Conservation (phyloP, 1,140 invertebrate species). For the Brachionus sp. region DNA sequence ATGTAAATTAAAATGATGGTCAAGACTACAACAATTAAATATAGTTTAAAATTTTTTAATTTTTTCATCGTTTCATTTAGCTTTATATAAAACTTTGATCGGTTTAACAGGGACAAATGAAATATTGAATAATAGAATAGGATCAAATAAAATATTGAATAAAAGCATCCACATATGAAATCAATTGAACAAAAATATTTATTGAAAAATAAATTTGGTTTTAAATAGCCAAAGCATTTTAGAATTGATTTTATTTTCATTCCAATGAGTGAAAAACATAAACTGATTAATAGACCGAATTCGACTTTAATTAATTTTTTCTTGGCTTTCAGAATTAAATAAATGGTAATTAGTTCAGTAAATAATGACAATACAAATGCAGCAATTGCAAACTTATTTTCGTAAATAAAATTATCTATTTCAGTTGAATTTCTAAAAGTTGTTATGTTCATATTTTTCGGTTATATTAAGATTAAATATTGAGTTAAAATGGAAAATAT, state of each 20-base stretch:
- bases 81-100: background rate
- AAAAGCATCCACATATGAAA: background rate
- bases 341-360: background rate
- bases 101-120: background rate
- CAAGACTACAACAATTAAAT: background rate
- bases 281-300: background rate
- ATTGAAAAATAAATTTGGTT: background rate
- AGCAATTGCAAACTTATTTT: background rate
- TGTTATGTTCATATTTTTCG: too few species aligned
- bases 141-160: background rate
- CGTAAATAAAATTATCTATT: background rate
- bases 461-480: too few species aligned
- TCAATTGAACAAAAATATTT: background rate
- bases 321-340: background rate
- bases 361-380: background rate
- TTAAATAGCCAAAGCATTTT: background rate
- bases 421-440: background rate
- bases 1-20: background rate
- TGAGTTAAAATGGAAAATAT: too few species aligned
- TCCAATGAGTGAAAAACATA: background rate
- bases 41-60: background rate
- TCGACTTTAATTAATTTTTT: background rate
- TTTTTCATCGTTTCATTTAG: background rate
- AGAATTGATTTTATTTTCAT: background rate
- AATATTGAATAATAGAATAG: background rate